Evolutionary conservation across 2,797 vertebrate species (phyloP), one percentile per base, ranked within the genome.

Genomic region (Pogoniulus pusillus): DNA sequence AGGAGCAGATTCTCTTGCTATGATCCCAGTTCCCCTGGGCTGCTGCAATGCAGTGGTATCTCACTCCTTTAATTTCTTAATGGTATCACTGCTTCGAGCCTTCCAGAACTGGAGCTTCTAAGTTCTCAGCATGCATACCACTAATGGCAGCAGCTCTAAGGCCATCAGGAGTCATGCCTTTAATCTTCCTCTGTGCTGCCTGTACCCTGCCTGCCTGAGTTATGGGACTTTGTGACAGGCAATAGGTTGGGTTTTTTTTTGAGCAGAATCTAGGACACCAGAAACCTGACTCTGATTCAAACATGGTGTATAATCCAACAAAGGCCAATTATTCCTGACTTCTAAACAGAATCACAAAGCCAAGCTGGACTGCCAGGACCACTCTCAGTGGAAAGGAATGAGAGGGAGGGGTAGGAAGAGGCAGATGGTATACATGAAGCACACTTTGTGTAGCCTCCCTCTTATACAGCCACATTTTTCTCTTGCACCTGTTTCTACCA

Each of bases 401-500:
- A 86, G 72, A 85, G 51, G 18, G 49, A 87, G 51, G 47, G 29
- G 35, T 70, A 89, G n/a, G 12, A 55, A 80, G 51, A 64, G 24
- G 62, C 85, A 93, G 29, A 41, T 76, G 62, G 53, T 57, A 6
- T 20, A 69, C 37, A 34, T 12, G 85, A 76, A 71, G 47, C 32
- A 43, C 0, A 1, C 79, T 85, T 75, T 83, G 70, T 78, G 35
- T 24, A 78, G 82, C 66, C 79, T 85, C 78, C 29, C 58, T 45
- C 19, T 51, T 43, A 79, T 39, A 60, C 54, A 72, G 1, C 4
- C 27, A 81, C 57, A 55, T 58, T 77, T 86, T 70, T 32, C 51
- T 58, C 53, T 37, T 60, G 39, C 92, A 95, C 73, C 85, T 94
- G 94, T n/a, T 90, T 55, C 70, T 74, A 85, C 68, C 74, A 74